Evolutionary conservation across 1,140 invertebrate species (phyloP).

Genomic region (Drosophila ohnishii): DNA sequence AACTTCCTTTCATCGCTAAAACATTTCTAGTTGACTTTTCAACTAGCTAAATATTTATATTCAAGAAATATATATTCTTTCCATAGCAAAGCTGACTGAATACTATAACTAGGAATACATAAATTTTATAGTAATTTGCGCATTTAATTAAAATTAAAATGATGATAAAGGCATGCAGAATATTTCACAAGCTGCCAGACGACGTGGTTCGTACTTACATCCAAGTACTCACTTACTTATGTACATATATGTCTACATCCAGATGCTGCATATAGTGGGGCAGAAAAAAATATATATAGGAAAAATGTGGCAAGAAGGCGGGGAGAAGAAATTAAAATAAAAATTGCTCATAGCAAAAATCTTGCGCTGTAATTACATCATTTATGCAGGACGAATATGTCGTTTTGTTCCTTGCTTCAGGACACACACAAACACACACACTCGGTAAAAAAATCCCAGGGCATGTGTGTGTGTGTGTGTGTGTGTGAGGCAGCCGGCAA

Average conservation of each 20-base stretch:
- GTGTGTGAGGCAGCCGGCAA: conserved; percentile 51
- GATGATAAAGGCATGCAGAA: conserved; percentile 78
- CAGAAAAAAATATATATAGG: conserved; percentile 31
- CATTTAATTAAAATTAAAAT: conserved; percentile 81
- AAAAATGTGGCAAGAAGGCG: conserved; percentile 36
- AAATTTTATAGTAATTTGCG: conserved; percentile 74
- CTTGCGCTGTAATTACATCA: conserved; percentile 82
- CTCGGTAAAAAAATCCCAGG: conserved; percentile 4
- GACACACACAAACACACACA: conserved; percentile 5
- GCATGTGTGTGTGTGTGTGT: conserved; percentile 38
- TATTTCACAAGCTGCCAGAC: conserved; percentile 65
- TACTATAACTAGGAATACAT: conserved; percentile 45
- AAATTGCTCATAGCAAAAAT: conserved; percentile 81
- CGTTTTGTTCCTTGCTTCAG: conserved; percentile 63
- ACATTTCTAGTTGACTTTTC: neutral
- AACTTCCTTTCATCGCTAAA: too few relatives aligned
- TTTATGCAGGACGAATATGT: conserved; percentile 82
- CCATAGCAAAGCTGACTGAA: neutral
- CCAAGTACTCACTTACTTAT: conserved; percentile 25
- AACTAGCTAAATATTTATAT: neutral
- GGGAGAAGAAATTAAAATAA: conserved; percentile 78
- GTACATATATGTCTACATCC: conserved; percentile 4
- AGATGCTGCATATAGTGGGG: conserved; percentile 21
- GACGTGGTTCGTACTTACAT: conserved; percentile 8
- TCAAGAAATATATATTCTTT: neutral